These are phyloP conservation scores for Phainopepla nitens DNA, from an alignment of 2,113 vertebrate species.

Conservation along the genomic window DNA sequence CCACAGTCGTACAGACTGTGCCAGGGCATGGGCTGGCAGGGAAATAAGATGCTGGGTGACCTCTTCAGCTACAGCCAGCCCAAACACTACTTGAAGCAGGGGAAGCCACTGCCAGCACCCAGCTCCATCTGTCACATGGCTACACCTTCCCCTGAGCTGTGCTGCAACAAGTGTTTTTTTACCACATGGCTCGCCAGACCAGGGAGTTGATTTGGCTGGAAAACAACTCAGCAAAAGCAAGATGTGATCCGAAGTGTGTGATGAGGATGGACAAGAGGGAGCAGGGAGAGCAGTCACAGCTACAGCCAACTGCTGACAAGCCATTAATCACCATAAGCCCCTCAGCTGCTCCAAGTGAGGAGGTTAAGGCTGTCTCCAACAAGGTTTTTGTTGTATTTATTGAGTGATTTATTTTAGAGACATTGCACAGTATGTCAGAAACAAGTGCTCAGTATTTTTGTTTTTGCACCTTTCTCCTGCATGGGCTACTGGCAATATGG, in stretches of 20 bases:
- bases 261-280: neutral
- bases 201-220: neutral
- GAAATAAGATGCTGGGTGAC: neutral
- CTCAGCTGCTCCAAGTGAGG: neutral
- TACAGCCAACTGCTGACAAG: neutral
- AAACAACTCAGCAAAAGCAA: neutral
- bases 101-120: neutral
- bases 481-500: neutral
- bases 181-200: neutral
- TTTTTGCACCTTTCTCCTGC: neutral
- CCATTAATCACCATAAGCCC: neutral
- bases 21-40: neutral
- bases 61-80: neutral
- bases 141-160: neutral
- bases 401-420: neutral
- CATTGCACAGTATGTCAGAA: neutral
- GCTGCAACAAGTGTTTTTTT: neutral
- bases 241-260: neutral
- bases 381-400: neutral
- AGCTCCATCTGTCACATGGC: neutral
- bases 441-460: neutral
- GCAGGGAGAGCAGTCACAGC: neutral
- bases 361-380: neutral
- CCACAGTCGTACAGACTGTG: fast-evolving
- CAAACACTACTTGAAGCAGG: neutral